These are phyloP conservation scores for Lordiphosa mommai DNA, from an alignment of 1,140 invertebrate species.

Conservation along the genomic window DNA sequence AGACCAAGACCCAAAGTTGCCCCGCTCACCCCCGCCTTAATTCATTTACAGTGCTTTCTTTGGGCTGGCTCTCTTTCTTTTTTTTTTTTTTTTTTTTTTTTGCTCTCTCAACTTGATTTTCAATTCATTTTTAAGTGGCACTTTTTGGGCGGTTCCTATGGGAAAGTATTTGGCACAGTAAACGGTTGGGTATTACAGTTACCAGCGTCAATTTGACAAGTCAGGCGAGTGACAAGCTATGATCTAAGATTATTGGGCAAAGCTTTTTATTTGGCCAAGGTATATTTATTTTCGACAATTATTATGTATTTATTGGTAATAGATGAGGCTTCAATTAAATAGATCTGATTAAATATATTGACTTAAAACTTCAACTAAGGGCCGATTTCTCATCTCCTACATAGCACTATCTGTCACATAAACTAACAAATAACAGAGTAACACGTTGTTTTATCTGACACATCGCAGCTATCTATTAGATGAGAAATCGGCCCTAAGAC, in stretches of 20 bases:
- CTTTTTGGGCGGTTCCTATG: conserved; percentile 44
- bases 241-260: conserved; percentile 17
- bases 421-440: too few relatives aligned
- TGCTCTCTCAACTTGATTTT: conserved; percentile 46
- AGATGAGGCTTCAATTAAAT: too few relatives aligned
- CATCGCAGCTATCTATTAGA: too few relatives aligned
- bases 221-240: conserved; percentile 25
- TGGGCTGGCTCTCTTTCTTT: conserved; percentile 15
- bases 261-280: too few relatives aligned
- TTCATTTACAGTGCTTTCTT: conserved; percentile 56
- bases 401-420: too few relatives aligned
- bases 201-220: conserved; percentile 29
- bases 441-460: too few relatives aligned
- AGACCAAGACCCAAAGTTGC: conserved; percentile 17
- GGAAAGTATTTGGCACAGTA: conserved; percentile 75
- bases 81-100: neutral
- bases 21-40: conserved; percentile 6
- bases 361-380: too few relatives aligned
- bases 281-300: too few relatives aligned
- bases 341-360: too few relatives aligned
- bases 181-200: conserved; percentile 68
- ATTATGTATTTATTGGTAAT: too few relatives aligned
- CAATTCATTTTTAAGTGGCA: conserved; percentile 58
- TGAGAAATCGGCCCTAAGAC: too few relatives aligned
- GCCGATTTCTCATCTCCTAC: too few relatives aligned